Evolutionary conservation across 2,797 vertebrate species (phyloP).

Genomic region (Leptodactylus fallax): DNA sequence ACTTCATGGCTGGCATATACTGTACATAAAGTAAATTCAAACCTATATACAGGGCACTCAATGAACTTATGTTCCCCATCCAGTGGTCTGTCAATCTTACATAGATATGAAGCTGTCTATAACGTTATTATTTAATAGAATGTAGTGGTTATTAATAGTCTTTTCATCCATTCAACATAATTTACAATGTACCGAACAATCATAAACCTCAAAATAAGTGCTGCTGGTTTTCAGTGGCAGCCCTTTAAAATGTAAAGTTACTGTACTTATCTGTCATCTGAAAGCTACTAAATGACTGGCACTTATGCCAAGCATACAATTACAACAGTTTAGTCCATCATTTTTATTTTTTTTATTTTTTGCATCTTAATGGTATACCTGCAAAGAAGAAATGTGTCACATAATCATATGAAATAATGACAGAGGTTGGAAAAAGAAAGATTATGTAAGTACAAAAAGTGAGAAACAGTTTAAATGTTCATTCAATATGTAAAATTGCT

Average conservation of each 20-base stretch:
- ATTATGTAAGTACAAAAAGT: conserved; percentile 58
- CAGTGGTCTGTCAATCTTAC: no score
- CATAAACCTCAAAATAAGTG: conserved; percentile 15
- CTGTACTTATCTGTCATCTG: conserved; percentile 15
- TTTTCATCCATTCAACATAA: background rate
- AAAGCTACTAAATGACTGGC: conserved; percentile 44
- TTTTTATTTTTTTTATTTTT: background rate
- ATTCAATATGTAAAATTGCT: conserved; percentile 46
- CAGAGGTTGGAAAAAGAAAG: conserved; percentile 49
- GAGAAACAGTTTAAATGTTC: conserved; percentile 52
- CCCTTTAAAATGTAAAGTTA: conserved; percentile 43
- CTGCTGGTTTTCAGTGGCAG: conserved; percentile 33
- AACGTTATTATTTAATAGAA: background rate
- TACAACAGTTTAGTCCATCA: conserved; percentile 49
- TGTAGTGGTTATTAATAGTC: background rate
- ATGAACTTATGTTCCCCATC: no score
- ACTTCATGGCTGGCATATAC: no score
- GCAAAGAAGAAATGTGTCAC: conserved; percentile 52
- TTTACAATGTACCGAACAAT: conserved; percentile 13
- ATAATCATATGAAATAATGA: conserved; percentile 56
- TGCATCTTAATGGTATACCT: conserved; percentile 56
- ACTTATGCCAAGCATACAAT: conserved; percentile 57
- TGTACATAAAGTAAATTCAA: no score
- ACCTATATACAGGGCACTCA: no score
- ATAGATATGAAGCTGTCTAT: no score